Evolutionary conservation across 2,113 vertebrate species (phyloP), one percentile per base, ranked within the genome.

Genomic region (Addax nasomaculatus): DNA sequence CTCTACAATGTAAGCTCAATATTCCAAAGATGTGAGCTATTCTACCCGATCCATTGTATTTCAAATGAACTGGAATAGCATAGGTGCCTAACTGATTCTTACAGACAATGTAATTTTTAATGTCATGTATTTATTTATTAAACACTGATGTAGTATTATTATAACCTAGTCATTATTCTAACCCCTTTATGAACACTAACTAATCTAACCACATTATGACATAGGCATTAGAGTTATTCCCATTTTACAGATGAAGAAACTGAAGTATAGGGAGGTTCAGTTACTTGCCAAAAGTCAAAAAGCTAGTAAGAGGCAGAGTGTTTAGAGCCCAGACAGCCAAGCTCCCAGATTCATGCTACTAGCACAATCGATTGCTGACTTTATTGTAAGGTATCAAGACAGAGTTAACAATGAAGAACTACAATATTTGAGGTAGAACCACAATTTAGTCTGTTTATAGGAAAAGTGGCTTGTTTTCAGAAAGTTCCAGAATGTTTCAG

Each of bases 231-330:
- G 5, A 79, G 57, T n/a, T 58, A 70, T 57, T 83, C 30, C 15
- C 16, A 62, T n/a, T 84, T 96, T 86, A 47, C 7, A 83, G 86
- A 33, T 76, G 30, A 45, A 21, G 30, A 83, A 93, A 39, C 7
- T n/a, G 17, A 49, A 16, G 3, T 29, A 23, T 3, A 58, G 7
- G 57, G 30, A 60, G 17, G 4, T 81, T 86, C 86, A 70, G 15
- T 70, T 80, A 16, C 15, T 89, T 80, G 19, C 8, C 25, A 58
- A 7, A 96, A 8, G 0, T 84, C 4, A 39, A 45, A 85, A 57
- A 60, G 4, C 12, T 51, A 7, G 11, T 39, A n/a, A 70, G 19
- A 84, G 33, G 16, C 12, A 96, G n/a, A 62, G 10, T 1, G 29
- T 21, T 83, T 47, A 19, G 19, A 51, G 45, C 6, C 1, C 2